Base-by-base conservation (phyloP, 2,797 vertebrate species). In the Chrosomus eos region DNA sequence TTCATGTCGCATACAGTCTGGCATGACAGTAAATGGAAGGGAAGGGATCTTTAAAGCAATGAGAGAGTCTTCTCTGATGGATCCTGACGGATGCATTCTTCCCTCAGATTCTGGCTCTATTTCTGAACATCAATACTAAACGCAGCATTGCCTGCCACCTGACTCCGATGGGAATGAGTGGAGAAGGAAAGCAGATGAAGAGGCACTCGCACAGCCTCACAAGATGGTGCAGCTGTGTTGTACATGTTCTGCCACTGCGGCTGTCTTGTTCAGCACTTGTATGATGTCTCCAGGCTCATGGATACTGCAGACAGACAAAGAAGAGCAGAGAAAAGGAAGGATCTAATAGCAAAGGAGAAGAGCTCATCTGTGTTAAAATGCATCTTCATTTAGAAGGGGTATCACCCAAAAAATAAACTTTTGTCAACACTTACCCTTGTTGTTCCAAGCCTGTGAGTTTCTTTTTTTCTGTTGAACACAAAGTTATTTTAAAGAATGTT, bases 11-110 rank as follows among this genome's bases (percentile, higher is more conserved):
- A 81, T 80, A 79, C 43, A 81, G 84, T 88, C 76, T 86, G 88
- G 68, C 28, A 85, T 82, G 87, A 82, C 88, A 26, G 31, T 5
- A 67, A 33, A 58, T 81, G 33, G 80, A 67, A 67, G 51, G 71
- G 31, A 67, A n/a, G 28, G 60, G 76, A 75, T 90, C 87, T 82
- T 92, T 82, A 89, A 68, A 92, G 87, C 88, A 88, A 88, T 92
- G 86, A 84, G 14, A 68, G 26, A 62, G 72, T 70, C 87, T 28
- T 38, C 51, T 80, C 86, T 92, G 91, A 93, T 77, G 85, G 87
- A 78, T 84, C 82, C 76, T 76, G 85, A 88, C 38, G 74, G 91
- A 85, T 83, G 85, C 81, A 78, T 60, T 87, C 83, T 89, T 83
- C 75, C 78, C 86, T 93, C 84, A 83, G 88, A 87, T 73, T 81